phyloP scores from a whole-genome alignment of 2,888 invertebrate species.

The Campopleginae sp. region DNA sequence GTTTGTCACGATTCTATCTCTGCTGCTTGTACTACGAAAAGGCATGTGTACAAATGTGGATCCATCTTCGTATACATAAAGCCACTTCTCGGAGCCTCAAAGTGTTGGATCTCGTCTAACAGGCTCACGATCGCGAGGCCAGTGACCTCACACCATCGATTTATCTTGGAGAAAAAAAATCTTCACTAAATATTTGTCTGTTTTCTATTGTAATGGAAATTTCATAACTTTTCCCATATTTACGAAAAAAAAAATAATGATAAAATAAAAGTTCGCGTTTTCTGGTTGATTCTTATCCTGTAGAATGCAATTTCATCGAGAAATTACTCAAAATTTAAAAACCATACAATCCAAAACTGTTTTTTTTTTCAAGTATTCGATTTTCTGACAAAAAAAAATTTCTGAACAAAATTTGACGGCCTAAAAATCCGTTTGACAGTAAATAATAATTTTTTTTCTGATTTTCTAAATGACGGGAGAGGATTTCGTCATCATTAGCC shows the following conservation, averaged over 20 bases:
- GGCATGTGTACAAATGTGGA: neutral
- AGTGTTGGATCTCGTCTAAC: constrained; percentile 45
- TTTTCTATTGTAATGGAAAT: neutral
- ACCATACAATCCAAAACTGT: too few relatives aligned
- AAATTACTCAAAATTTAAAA: too few relatives aligned
- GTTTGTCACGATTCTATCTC: constrained; percentile 48
- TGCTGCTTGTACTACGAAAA: constrained; percentile 20
- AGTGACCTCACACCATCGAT: constrained; percentile 59
- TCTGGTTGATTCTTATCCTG: neutral
- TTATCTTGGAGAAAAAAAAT: constrained; percentile 29
- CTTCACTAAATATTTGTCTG: neutral
- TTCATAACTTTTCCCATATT: neutral
- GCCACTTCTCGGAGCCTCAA: constrained; percentile 26
- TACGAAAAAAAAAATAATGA: neutral
- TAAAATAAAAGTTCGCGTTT: neutral
- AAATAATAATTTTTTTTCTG: too few relatives aligned
- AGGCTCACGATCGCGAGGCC: constrained; percentile 52
- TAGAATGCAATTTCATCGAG: too few relatives aligned
- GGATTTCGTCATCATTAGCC: neutral
- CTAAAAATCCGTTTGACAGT: too few relatives aligned
- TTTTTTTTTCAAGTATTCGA: too few relatives aligned
- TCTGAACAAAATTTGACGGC: too few relatives aligned
- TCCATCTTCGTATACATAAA: neutral
- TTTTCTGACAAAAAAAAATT: too few relatives aligned
- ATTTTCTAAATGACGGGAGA: neutral